Evolutionary conservation across 2,888 invertebrate genomes (phyloP), one percentile per base, ranked within the genome.

Genomic region (Thera britannica): DNA sequence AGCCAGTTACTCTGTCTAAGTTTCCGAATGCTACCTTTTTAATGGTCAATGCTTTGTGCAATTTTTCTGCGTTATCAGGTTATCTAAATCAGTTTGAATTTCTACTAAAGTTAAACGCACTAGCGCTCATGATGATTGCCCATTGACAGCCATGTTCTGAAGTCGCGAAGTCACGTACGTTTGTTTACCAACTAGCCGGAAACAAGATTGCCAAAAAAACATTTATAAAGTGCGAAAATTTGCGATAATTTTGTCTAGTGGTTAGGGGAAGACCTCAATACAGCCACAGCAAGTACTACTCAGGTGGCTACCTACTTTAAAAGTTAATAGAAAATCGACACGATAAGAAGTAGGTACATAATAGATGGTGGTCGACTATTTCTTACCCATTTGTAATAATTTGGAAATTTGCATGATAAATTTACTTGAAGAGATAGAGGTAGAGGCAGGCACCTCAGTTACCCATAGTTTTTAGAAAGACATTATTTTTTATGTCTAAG

Each of bases 91-190:
- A 41, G 23, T n/a, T 34, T 49, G 38, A 9, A 46, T 2, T 44
- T 7, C 9, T 1, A 49, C n/a, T 12, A 52, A 23, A 11, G n/a
- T 58, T 9, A 7, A 46, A 46, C 9, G 9, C 41, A 34, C 52
- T 58, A 41, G 35, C 55, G n/a, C 41, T 60, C 12, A 54, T 63
- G 62, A 63, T 65, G 73, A 56, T 66, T 71, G 72, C 73, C 77
- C 71, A 73, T 70, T 71, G 83, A 79, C 86, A 83, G 86, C 86
- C 87, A 86, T 87, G 78, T 74, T 79, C 77, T 34, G 76, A 76
- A 75, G 81, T 73, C 72, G 67, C 51, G 67, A 67, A 83, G 88
- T 90, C 90, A 89, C 90, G 89, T 90, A 80, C 74, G 66, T 76
- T 73, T 72, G 71, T 77, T 70, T 79, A 78, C 80, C 67, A 72